These are phyloP conservation scores for Synanthedon vespiformis DNA, from an alignment of 2,888 invertebrate species.

Conservation along the genomic window DNA sequence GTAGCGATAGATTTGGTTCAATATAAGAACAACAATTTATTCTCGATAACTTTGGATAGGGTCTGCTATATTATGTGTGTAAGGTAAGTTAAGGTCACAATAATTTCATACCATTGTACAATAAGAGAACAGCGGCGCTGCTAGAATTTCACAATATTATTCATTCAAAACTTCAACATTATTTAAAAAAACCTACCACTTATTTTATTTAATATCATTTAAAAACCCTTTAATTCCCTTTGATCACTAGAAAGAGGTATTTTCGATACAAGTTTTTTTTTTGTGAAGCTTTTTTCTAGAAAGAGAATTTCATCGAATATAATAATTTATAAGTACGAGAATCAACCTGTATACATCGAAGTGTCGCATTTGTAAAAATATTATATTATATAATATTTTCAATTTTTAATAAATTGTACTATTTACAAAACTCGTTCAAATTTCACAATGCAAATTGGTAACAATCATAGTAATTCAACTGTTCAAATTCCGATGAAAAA, in stretches of 20 bases:
- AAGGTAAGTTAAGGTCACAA: background rate
- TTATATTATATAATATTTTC: too few relatives aligned
- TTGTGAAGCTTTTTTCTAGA: slow-evolving; percentile 18
- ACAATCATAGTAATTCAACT: slow-evolving; percentile 27
- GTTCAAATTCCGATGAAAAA: slow-evolving; percentile 35
- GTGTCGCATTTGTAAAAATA: slow-evolving; percentile 17
- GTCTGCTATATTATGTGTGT: slow-evolving; percentile 12
- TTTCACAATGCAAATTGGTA: slow-evolving; percentile 35
- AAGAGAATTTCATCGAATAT: slow-evolving; percentile 26
- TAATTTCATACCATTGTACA: slow-evolving; percentile 4
- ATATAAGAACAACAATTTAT: slow-evolving; percentile 27
- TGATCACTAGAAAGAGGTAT: slow-evolving; percentile 67
- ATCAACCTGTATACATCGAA: background rate
- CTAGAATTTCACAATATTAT: background rate
- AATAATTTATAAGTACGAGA: slow-evolving; percentile 30
- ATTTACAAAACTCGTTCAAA: slow-evolving; percentile 40
- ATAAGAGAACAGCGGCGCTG: background rate
- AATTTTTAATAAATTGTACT: slow-evolving; percentile 42
- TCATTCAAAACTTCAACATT: slow-evolving; percentile 52
- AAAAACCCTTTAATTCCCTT: slow-evolving; percentile 62
- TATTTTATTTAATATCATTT: slow-evolving; percentile 46
- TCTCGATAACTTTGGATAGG: slow-evolving; percentile 40
- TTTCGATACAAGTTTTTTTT: slow-evolving; percentile 42
- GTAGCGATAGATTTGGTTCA: slow-evolving; percentile 19
- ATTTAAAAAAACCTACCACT: slow-evolving; percentile 58